Evolutionary conservation across 2,797 vertebrate genomes (phyloP), one percentile per base, ranked within the genome.

Genomic region (Lepilemur ruficaudatus): DNA sequence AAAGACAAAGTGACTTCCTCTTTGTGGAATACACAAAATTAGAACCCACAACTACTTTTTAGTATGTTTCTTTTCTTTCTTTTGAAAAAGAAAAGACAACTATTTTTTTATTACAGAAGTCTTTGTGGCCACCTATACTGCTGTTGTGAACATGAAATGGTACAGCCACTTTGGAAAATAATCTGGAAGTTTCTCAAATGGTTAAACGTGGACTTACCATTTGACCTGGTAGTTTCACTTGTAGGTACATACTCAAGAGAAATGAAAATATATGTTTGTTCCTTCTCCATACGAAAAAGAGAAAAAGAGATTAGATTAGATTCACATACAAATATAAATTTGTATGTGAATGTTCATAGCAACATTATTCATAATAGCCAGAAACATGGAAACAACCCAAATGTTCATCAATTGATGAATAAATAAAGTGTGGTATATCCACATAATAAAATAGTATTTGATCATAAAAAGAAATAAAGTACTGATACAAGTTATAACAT

Each of bases 1-100:
- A 84, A 96, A 86, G 41, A 52, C 20, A 69, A 85, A 89, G 59
- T 88, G 59, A 87, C 10, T 89, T 84, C 55, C 18, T 83, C 50
- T 95, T 86, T 91, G 41, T 20, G 72, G 82, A 93, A 89, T 50
- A 88, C 70, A 73, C 28, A 72, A 59, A 81, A 70, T 80, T 80
- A 82, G 78, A 85, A 63, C 17, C 67, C 43, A 23, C 18, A 46
- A 63, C 43, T 59, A 22, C 59, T 59, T 65, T 61, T 41, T 18
- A 18, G 20, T 78, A 52, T 78, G 67, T 25, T 75, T 87, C 25
- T 86, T 79, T 95, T 59, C 28, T 76, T 79, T 75, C 61, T 87
- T 61, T 90, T 84, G 50, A 92, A 91, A 81, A 92, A 81, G 41
- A 81, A 72, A 89, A 92, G n/a, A 22, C 17, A 55, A 69, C 28